Conservation (phyloP, 2,113 vertebrate genomes). For the Aptenodytes forsteri region DNA sequence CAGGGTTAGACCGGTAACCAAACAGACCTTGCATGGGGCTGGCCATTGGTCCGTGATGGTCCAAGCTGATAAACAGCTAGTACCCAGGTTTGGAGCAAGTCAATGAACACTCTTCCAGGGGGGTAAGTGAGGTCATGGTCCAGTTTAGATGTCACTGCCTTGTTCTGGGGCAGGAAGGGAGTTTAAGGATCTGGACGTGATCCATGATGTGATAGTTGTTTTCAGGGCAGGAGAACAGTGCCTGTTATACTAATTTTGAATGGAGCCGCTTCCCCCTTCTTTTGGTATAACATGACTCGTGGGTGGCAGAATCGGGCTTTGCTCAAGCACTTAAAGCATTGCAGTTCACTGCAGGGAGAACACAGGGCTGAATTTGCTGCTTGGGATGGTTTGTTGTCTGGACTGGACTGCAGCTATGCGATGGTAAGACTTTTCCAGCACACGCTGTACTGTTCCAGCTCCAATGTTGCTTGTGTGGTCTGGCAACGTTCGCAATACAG, state of each 20-base stretch:
- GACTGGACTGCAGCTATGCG: neutral
- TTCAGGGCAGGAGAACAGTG: neutral
- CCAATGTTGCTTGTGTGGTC: neutral
- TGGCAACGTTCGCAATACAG: neutral
- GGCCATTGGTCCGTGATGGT: neutral
- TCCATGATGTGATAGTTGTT: neutral
- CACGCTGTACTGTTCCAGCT: neutral
- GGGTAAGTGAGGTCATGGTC: neutral
- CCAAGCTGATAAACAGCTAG: neutral
- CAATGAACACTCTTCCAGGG: neutral
- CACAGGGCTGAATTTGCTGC: neutral
- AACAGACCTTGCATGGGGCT: neutral
- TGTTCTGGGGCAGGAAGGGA: neutral
- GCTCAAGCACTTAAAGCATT: neutral
- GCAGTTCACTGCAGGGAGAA: neutral
- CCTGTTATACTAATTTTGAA: neutral
- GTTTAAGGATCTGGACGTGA: neutral
- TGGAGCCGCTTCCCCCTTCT: neutral
- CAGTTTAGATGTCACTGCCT: neutral
- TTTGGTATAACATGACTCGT: neutral
- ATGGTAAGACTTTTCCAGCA: neutral
- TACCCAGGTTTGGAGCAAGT: neutral
- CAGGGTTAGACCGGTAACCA: neutral
- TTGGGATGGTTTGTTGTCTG: neutral
- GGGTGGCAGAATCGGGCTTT: neutral